A percentile compares a stretch with the other conserved stretches of the same genome.
phyloP scores from a whole-genome alignment of 2,113 vertebrate species.

The Anolis carolinensis region DNA sequence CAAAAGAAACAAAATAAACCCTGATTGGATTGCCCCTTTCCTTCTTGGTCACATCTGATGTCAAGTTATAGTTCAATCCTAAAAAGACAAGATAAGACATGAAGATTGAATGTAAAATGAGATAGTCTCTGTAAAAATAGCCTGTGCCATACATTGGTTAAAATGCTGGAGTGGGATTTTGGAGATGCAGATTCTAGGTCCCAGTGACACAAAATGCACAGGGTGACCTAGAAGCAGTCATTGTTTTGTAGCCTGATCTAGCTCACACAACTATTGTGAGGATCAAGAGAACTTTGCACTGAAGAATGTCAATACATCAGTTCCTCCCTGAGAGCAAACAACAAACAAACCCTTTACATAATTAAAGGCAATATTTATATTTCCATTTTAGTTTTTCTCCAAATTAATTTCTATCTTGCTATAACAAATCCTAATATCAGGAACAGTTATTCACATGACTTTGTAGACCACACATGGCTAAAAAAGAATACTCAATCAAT shows the following conservation, averaged over 20 bases:
- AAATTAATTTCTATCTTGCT: neutral
- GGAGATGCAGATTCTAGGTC: too few relatives aligned
- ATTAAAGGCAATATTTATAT: neutral
- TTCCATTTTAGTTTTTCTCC: neutral
- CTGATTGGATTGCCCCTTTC: conserved; percentile 85
- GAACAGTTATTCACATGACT: neutral
- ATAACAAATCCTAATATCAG: too few relatives aligned
- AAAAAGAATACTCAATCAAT: neutral
- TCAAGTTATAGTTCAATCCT: conserved; percentile 92
- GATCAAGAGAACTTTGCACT: too few relatives aligned
- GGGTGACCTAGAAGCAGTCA: too few relatives aligned
- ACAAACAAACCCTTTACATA: neutral
- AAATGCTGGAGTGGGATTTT: too few relatives aligned
- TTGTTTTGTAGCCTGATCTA: too few relatives aligned
- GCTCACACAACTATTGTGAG: too few relatives aligned
- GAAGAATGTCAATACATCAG: too few relatives aligned
- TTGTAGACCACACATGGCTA: neutral
- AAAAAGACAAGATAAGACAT: conserved; percentile 62
- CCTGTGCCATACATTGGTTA: neutral
- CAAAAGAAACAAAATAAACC: conserved; percentile 86
- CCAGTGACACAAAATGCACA: too few relatives aligned
- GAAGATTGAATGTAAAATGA: conserved; percentile 37
- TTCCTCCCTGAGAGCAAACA: too few relatives aligned
- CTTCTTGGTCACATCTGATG: conserved; percentile 89
- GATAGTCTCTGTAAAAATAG: conserved; percentile 15